Evolutionary conservation across 2,888 invertebrate species (phyloP), one percentile per base, ranked within the genome.

Genomic region (Drosophila putrida): DNA sequence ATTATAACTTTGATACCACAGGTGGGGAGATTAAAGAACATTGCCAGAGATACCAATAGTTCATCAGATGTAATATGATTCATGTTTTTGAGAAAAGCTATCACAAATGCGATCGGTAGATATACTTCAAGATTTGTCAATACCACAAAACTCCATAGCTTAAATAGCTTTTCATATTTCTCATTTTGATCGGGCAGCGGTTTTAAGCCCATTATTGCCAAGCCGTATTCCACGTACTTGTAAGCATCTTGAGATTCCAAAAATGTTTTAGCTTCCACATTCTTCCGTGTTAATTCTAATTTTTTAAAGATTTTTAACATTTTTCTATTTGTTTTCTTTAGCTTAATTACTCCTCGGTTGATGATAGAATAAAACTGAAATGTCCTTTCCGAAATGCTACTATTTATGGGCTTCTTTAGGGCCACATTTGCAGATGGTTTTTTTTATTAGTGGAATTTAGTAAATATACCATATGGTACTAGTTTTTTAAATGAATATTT

Each of bases 21-120:
- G 6, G 61, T 28, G 0, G 72, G 67, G 0, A 54, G 28, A 50
- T 73, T 73, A 8, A 73, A 73, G 6, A 67, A 67, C 1, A 73
- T 44, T 4, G 35, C 36, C 50, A 73, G 20, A 0, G 43, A 36
- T 4, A 25, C 33, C 6, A 73, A 20, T 0, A 73, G 39, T 3
- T 73, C 67, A 4, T 46, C 25, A 0, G 61, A 25, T 13, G 49
- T n/a, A 28, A 61, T 35, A 9, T 43, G 44, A n/a, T 57, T 43
- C 0, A 72, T 38, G 31, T 54, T 58, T 44, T 66, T 67, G 0
- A 73, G 3, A n/a, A 57, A 61, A 2, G 49, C 51, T 0, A 62
- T 9, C 0, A 63, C 33, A 6, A 62, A 61, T 2, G 49, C 28
- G 8, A 58, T 11, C 0, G 73, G 72, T 1, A 62, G 11, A 46